Base-by-base conservation (phyloP, 2,797 vertebrate genomes). In the Labeo calbasu region DNA sequence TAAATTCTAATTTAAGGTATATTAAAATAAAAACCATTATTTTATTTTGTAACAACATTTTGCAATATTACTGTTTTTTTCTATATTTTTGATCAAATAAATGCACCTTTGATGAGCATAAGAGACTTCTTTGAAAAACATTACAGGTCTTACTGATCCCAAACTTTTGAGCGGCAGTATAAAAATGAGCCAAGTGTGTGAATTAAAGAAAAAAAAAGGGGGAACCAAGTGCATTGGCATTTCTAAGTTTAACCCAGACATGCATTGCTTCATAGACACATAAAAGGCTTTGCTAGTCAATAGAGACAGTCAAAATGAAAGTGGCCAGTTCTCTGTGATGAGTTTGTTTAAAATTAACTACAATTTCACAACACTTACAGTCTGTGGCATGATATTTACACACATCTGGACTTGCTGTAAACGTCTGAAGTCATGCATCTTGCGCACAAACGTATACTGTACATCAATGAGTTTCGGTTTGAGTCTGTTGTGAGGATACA, bases 401-500 rank as follows among this genome's bases (percentile, higher is more conserved):
- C 55, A 77, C 21, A 59, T 59, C 21, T 2, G 32, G 73, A 57
- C 73, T 15, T 15, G 32, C 32, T 76, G 32, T 76, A 43, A 32
- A 59, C 13, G 13, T 59, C 32, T 17, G n/a, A 59, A 25, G 32
- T 43, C 36, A 61, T 77, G 75, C 75, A 77, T 77, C 55, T 61
- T 46, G 13, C 7, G 13, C 21, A 17, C 51, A 76, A 40, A 40
- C 19, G 1, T 40, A 5, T 17, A 14, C 36, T 46, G n/a, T 43
- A 43, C 6, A 23, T 61, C 21, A 15, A 6, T 40, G 23, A 17
- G 53, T 43, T 77, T 77, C 46, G 55, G 32, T 46, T 86, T 19
- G 61, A 57, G 87, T 77, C 84, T 87, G 65, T 87, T 88, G 55
- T 77, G 73, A 78, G 66, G 84, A 77, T 86, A 89, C 77, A 79